Evolutionary conservation across 2,113 vertebrate species (phyloP).

Genomic region (Nicator chloris): DNA sequence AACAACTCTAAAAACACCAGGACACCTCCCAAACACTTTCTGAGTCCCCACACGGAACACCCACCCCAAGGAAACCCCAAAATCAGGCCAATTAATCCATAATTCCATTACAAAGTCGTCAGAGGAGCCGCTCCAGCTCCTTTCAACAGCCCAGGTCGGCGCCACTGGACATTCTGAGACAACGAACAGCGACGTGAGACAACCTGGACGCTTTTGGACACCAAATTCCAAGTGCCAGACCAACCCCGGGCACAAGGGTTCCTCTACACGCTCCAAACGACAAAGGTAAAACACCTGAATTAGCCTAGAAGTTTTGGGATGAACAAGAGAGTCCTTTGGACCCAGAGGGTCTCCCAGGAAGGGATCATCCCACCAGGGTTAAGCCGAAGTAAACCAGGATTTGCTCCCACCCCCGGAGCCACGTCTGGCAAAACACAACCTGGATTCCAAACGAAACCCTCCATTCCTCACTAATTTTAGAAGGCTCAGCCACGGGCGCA

Average conservation of each 20-base stretch:
- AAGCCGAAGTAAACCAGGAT: not conserved
- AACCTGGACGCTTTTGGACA: fast-evolving
- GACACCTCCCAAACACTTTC: not conserved
- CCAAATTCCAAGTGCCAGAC: not conserved
- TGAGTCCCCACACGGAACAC: fast-evolving
- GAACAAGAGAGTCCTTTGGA: not conserved
- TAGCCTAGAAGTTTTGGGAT: not conserved
- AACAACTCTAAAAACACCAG: not conserved
- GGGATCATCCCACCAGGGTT: not conserved
- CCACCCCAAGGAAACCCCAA: fast-evolving
- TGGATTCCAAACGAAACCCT: not conserved
- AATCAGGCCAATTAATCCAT: fast-evolving
- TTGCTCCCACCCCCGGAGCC: not conserved
- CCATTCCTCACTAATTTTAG: not conserved
- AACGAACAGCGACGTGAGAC: fast-evolving
- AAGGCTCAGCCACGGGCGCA: not conserved
- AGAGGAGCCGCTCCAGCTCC: fast-evolving
- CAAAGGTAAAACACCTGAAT: not conserved
- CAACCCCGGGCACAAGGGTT: fast-evolving
- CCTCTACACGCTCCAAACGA: fast-evolving
- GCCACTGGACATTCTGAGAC: fast-evolving
- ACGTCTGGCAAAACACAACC: not conserved
- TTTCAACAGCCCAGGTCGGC: fast-evolving
- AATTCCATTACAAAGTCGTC: fast-evolving
- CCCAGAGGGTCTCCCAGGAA: fast-evolving